Evolutionary conservation across 1,140 invertebrate genomes (phyloP).

Genomic region (Whitmania pigra): DNA sequence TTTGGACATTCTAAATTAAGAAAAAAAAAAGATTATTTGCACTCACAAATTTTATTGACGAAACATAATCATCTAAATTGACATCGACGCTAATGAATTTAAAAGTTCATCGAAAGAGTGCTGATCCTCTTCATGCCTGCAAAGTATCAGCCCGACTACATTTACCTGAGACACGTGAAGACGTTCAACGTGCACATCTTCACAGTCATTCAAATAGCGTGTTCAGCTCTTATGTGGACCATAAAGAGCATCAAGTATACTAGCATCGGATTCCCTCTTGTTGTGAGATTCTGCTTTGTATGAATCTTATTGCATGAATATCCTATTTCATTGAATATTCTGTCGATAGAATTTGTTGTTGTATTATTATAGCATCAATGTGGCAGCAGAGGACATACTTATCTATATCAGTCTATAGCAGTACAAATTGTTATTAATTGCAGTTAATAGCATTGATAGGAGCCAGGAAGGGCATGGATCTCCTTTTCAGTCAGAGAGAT

Average conservation of each 20-base stretch:
- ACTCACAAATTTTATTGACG: neutral
- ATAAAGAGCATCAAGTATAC: constrained; percentile 48
- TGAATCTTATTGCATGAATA: too few species aligned
- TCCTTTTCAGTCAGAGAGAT: constrained; percentile 78
- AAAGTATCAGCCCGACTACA: constrained; percentile 93
- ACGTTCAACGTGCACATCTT: constrained; percentile 77
- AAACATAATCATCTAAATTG: neutral
- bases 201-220: constrained; percentile 62
- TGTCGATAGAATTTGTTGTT: neutral
- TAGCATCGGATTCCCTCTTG: constrained; percentile 88
- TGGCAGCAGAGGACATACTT: neutral
- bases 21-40: neutral
- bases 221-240: constrained; percentile 18
- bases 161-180: constrained; percentile 79
- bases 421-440: neutral
- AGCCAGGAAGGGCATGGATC: constrained; percentile 79
- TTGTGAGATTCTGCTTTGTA: constrained; percentile 49
- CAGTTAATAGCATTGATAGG: constrained; percentile 94
- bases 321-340: neutral
- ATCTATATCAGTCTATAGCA: neutral
- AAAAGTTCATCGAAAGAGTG: constrained; percentile 78
- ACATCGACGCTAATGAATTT: too few species aligned
- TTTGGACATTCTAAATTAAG: neutral
- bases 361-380: neutral
- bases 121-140: constrained; percentile 89